A percentile compares a stretch with the other conserved stretches of the same genome.
phyloP scores from a whole-genome alignment of 2,888 invertebrate genomes.

The Nemoura dubitans region DNA sequence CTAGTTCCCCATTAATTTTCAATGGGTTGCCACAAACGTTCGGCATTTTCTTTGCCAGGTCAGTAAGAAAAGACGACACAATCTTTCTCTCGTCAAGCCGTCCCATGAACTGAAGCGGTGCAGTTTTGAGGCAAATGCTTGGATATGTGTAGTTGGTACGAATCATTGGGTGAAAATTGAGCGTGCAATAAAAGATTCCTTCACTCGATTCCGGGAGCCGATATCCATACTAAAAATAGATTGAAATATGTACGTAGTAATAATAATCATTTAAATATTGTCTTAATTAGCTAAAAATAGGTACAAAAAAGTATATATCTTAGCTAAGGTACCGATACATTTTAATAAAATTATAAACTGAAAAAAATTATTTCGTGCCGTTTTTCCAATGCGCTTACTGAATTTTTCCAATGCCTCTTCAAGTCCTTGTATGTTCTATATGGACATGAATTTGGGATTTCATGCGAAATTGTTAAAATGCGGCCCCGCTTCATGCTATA shows the following conservation, averaged over 20 bases:
- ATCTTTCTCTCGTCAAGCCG: slow-evolving; percentile 34
- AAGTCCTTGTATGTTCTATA: slow-evolving; percentile 57
- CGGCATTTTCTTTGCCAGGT: slow-evolving; percentile 44
- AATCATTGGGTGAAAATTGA: slow-evolving; percentile 43
- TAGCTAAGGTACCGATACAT: too few relatives aligned
- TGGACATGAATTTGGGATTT: slow-evolving; percentile 54
- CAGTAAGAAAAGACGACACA: slow-evolving; percentile 36
- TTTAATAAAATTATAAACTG: too few relatives aligned
- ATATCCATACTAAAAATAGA: slow-evolving; percentile 48
- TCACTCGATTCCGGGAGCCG: slow-evolving; percentile 47
- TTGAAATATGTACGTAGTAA: too few relatives aligned
- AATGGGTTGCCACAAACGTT: slow-evolving; percentile 43
- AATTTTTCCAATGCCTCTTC: slow-evolving; percentile 59
- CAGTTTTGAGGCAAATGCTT: slow-evolving; percentile 43
- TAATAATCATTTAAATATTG: too few relatives aligned
- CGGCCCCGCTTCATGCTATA: slow-evolving; percentile 56
- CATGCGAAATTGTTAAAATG: slow-evolving; percentile 55
- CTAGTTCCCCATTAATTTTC: slow-evolving; percentile 22
- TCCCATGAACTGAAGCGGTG: slow-evolving; percentile 30
- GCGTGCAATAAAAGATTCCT: slow-evolving; percentile 44
- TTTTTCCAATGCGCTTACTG: slow-evolving; percentile 57
- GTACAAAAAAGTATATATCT: too few relatives aligned
- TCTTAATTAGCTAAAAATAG: too few relatives aligned
- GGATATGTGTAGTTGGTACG: slow-evolving; percentile 47
- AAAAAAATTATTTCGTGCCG: too few relatives aligned